phyloP scores from a whole-genome alignment of 2,888 invertebrate genomes.

The Netelia inedita region DNA sequence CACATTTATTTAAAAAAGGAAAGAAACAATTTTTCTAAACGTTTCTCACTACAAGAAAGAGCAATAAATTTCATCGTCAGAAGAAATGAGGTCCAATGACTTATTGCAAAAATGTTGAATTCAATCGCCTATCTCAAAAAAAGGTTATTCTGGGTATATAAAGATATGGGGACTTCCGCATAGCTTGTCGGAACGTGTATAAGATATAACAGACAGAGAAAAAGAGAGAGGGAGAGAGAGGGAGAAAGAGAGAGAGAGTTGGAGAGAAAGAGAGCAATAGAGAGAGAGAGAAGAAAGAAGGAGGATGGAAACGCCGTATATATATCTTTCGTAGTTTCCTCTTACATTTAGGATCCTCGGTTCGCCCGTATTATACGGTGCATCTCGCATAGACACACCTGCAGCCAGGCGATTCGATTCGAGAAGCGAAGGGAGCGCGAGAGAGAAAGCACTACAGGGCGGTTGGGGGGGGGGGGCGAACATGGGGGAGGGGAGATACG shows the following conservation, averaged over 20 bases:
- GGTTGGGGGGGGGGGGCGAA: neutral
- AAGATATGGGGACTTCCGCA: neutral
- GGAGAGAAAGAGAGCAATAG: too few species aligned
- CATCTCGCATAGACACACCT: constrained; percentile 40
- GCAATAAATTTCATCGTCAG: too few species aligned
- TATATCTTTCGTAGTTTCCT: constrained; percentile 45
- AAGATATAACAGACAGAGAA: neutral
- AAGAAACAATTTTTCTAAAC: too few species aligned
- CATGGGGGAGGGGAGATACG: constrained; percentile 5
- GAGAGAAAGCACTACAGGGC: constrained; percentile 1
- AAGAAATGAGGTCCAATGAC: too few species aligned
- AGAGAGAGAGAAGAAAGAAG: neutral
- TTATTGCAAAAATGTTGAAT: too few species aligned
- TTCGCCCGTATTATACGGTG: constrained; percentile 30
- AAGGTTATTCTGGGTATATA: neutral
- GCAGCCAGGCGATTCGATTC: constrained; percentile 29
- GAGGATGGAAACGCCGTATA: neutral
- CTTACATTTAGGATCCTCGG: neutral
- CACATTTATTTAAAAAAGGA: too few species aligned
- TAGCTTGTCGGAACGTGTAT: neutral
- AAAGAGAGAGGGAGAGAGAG: neutral
- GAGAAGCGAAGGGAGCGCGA: constrained; percentile 5
- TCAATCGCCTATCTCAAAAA: too few species aligned
- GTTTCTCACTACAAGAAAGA: too few species aligned
- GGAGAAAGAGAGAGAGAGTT: neutral